Percentiles rank a stretch among this genome's conserved stretches.
These are phyloP conservation scores for Epinotia demarniana DNA, from an alignment of 2,888 invertebrate species.

Conservation along the genomic window DNA sequence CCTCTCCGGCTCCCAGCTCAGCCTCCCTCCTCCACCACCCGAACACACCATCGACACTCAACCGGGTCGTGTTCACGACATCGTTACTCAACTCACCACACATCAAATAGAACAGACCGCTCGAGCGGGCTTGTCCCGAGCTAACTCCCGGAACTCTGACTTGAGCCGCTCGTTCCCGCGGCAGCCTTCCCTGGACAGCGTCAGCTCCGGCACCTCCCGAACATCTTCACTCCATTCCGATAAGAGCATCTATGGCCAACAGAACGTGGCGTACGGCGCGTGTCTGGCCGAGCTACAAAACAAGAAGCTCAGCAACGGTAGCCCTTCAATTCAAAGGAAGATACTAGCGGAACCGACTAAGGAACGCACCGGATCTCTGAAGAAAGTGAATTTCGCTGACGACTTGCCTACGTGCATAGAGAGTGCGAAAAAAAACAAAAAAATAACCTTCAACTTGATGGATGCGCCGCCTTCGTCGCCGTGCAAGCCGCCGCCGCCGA, in stretches of 20 bases:
- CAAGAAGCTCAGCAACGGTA: constrained; percentile 76
- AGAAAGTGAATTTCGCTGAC: constrained; percentile 87
- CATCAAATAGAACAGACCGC: constrained; percentile 71
- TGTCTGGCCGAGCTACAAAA: constrained; percentile 85
- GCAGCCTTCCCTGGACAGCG: constrained; percentile 84
- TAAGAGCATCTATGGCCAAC: constrained; percentile 69
- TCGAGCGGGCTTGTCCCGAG: constrained; percentile 70
- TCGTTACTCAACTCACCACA: constrained; percentile 72
- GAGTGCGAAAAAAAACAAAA: constrained; percentile 86
- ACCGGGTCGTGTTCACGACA: constrained; percentile 73
- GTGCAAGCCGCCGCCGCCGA: constrained; percentile 89
- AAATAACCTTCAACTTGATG: constrained; percentile 86
- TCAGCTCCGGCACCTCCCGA: constrained; percentile 79
- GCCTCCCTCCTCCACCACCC: constrained; percentile 90
- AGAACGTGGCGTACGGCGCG: constrained; percentile 75
- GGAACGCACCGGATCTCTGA: constrained; percentile 79
- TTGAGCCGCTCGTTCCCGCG: constrained; percentile 76
- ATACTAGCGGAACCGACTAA: constrained; percentile 66
- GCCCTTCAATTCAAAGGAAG: constrained; percentile 69
- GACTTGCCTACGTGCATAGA: constrained; percentile 78
- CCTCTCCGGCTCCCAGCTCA: constrained; percentile 89
- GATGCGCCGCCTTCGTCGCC: constrained; percentile 85
- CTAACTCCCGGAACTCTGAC: constrained; percentile 69
- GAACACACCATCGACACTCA: constrained; percentile 75
- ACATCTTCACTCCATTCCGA: constrained; percentile 76